A percentile compares a stretch with the other conserved stretches of the same genome.
phyloP scores from a whole-genome alignment of 2,888 invertebrate species.

The Drosophila imparisetae region DNA sequence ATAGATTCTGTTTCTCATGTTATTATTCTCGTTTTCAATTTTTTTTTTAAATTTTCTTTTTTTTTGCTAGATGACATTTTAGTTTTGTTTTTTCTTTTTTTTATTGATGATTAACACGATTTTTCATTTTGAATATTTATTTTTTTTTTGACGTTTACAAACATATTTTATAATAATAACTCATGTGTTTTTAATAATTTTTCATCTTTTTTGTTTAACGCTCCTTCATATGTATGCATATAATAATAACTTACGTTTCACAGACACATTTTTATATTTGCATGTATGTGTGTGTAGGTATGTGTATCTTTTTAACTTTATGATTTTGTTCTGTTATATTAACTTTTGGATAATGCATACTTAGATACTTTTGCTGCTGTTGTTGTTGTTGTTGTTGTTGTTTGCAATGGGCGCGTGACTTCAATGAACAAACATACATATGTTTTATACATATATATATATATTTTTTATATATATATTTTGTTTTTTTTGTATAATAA shows the following conservation, averaged over 20 bases:
- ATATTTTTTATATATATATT: conserved; percentile 24
- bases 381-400: conserved; percentile 9
- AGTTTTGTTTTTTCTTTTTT: conserved; percentile 23
- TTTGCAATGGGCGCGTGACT: conserved; percentile 58
- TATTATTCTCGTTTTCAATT: conserved; percentile 24
- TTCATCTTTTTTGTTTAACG: conserved; percentile 14
- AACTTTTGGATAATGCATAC: conserved; percentile 55
- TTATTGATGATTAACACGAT: conserved; percentile 34
- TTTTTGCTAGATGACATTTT: conserved; percentile 41
- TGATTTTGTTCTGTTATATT: conserved; percentile 49
- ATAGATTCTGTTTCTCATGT: conserved; percentile 51
- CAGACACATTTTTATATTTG: conserved; percentile 67
- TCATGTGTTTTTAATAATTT: conserved; percentile 29
- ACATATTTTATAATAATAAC: conserved; percentile 71
- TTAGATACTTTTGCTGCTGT: conserved; percentile 38
- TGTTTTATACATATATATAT: conserved; percentile 48
- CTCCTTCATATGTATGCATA: conserved; percentile 44
- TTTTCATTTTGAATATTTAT: conserved; percentile 10
- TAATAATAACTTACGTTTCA: conserved; percentile 73
- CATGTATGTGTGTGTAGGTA: conserved; percentile 37
- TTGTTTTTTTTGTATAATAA: conserved; percentile 20
- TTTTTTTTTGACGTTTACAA: conserved; percentile 52
- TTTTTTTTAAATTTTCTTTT: conserved; percentile 19
- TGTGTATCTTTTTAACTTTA: conserved; percentile 53
- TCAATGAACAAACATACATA: conserved; percentile 68